Evolutionary conservation across 2,113 vertebrate species (phyloP).

Genomic region (Siphamia tubifer): DNA sequence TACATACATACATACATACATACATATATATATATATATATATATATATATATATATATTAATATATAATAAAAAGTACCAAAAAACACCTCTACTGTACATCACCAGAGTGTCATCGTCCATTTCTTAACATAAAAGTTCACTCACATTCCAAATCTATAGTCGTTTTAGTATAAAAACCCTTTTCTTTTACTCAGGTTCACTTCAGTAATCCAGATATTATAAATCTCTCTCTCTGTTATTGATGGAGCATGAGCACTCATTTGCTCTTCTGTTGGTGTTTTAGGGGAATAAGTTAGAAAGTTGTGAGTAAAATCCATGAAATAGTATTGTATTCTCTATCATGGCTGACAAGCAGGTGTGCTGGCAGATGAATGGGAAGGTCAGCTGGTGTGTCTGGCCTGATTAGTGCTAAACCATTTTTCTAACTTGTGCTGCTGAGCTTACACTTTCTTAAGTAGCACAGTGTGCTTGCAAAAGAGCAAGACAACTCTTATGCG

Average conservation of each 20-base stretch:
- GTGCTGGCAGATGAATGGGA: conserved; percentile 36
- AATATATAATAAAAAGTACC: too few relatives aligned
- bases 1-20: too few relatives aligned
- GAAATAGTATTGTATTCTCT: neutral
- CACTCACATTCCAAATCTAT: too few relatives aligned
- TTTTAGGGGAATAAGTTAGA: neutral
- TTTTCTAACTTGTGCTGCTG: conserved; percentile 44
- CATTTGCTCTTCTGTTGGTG: neutral
- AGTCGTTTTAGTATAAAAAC: too few relatives aligned
- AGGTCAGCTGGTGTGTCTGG: conserved; percentile 44
- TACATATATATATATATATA: too few relatives aligned
- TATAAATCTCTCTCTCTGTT: neutral
- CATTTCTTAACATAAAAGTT: too few relatives aligned
- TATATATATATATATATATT: too few relatives aligned
- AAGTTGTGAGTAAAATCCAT: neutral
- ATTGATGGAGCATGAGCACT: neutral
- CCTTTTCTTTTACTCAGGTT: neutral
- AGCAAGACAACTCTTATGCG: neutral
- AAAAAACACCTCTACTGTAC: too few relatives aligned
- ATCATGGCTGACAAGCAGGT: conserved; percentile 37
- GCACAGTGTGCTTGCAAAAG: conserved; percentile 30
- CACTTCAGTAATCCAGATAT: neutral
- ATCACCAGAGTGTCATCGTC: too few relatives aligned
- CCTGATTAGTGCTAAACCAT: conserved; percentile 54
- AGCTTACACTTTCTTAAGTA: conserved; percentile 41